Conservation (phyloP, 1,140 invertebrate genomes). For the Hermatobates lingyangjiaoensis region DNA sequence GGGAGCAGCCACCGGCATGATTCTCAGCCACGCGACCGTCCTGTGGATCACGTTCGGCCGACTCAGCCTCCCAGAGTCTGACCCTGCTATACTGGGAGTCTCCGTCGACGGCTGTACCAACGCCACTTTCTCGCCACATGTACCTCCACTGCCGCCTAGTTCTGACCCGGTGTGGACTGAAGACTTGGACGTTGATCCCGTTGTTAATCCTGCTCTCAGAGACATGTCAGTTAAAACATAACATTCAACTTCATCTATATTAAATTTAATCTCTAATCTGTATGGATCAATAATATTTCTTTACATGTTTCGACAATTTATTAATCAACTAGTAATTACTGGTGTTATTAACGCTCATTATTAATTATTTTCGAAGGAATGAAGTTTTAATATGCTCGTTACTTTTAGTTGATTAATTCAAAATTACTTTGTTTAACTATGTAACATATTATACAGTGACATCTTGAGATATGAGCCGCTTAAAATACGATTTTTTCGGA, state of each 20-base stretch:
- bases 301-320: background rate
- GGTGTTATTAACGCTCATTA: background rate
- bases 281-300: background rate
- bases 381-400: too few relatives aligned
- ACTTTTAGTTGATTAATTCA: too few relatives aligned
- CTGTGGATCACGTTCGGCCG: conserved; percentile 44
- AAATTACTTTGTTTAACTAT: too few relatives aligned
- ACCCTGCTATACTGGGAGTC: conserved; percentile 29
- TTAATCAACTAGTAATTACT: background rate
- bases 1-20: conserved; percentile 45
- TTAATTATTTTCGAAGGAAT: background rate
- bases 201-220: conserved; percentile 11
- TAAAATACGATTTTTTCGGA: too few relatives aligned
- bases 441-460: too few relatives aligned
- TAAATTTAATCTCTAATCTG: background rate
- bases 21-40: conserved; percentile 38
- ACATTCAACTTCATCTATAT: background rate
- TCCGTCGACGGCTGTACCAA: conserved; percentile 41
- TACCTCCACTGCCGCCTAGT: conserved; percentile 17
- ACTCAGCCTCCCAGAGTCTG: conserved; percentile 28
- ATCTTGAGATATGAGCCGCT: too few relatives aligned
- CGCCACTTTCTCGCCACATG: conserved; percentile 36
- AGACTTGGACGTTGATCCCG: conserved; percentile 12
- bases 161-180: conserved; percentile 10
- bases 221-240: conserved; percentile 15